These are phyloP conservation scores for Pomacea canaliculata DNA, from an alignment of 2,888 invertebrate species.

Conservation along the genomic window DNA sequence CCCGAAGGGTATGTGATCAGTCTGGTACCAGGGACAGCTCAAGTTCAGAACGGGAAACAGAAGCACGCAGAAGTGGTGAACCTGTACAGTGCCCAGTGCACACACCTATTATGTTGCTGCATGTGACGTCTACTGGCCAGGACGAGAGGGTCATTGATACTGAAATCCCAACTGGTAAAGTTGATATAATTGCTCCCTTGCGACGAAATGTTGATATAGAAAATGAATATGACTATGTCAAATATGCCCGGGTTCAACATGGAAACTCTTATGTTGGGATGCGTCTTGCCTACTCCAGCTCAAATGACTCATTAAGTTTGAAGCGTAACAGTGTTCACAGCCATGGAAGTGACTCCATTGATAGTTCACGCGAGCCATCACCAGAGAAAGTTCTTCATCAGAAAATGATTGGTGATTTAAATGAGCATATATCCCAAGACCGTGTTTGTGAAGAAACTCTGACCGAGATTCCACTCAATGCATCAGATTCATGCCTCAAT, in stretches of 20 bases:
- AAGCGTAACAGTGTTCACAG: slow-evolving; percentile 43
- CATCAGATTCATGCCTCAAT: slow-evolving; percentile 69
- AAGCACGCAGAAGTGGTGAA: slow-evolving; percentile 23
- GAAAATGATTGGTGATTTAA: slow-evolving; percentile 40
- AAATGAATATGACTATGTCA: slow-evolving; percentile 69
- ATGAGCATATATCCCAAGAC: slow-evolving; percentile 37
- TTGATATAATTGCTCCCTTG: slow-evolving; percentile 35
- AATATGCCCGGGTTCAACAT: slow-evolving; percentile 66
- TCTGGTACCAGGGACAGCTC: slow-evolving; percentile 52
- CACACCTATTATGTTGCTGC: background rate
- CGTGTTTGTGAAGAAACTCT: slow-evolving; percentile 64
- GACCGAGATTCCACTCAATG: slow-evolving; percentile 70
- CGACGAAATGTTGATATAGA: slow-evolving; percentile 55
- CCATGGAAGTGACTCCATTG: slow-evolving; percentile 45
- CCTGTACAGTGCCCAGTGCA: background rate
- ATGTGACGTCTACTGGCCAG: background rate
- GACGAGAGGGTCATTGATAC: background rate
- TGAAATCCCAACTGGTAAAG: slow-evolving; percentile 4
- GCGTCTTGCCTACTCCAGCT: slow-evolving; percentile 75
- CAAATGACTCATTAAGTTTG: slow-evolving; percentile 53
- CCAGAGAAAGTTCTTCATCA: slow-evolving; percentile 53
- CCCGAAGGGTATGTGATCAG: slow-evolving; percentile 56
- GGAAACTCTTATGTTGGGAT: slow-evolving; percentile 85
- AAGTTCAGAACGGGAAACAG: slow-evolving; percentile 51
- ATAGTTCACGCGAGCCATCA: slow-evolving; percentile 57